Conservation (phyloP, 2,888 invertebrate genomes). For the Drosophila setosimentum region DNA sequence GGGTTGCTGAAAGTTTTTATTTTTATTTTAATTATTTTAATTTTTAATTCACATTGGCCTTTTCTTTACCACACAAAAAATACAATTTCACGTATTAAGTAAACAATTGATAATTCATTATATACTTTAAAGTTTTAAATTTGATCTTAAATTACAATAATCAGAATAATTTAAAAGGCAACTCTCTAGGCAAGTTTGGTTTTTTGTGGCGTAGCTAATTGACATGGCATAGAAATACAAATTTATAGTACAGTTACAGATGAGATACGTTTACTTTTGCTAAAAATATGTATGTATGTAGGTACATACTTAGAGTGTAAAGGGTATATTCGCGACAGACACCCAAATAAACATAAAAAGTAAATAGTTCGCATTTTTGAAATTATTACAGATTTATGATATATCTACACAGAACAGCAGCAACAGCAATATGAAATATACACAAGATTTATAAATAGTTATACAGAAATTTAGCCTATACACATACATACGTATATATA, state of each 20-base stretch:
- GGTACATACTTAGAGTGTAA: slow-evolving; percentile 25
- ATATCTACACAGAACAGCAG: slow-evolving; percentile 40
- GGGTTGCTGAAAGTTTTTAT: slow-evolving; percentile 1
- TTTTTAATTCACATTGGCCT: not conserved
- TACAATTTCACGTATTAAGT: not conserved
- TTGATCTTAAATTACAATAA: not conserved
- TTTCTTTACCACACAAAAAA: not conserved
- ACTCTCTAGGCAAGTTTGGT: not conserved
- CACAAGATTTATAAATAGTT: slow-evolving; percentile 60
- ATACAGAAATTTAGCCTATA: slow-evolving; percentile 40
- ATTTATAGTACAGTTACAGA: slow-evolving; percentile 26
- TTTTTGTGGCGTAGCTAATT: slow-evolving; percentile 23
- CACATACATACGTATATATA: not conserved
- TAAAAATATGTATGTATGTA: slow-evolving; percentile 29
- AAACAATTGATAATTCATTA: no score
- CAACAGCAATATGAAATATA: slow-evolving; percentile 44
- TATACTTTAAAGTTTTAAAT: not conserved
- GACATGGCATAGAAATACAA: slow-evolving; percentile 10
- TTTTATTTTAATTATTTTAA: not conserved
- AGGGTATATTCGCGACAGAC: slow-evolving; percentile 26
- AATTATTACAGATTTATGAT: slow-evolving; percentile 54
- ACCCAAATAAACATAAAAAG: slow-evolving; percentile 42
- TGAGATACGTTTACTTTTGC: slow-evolving; percentile 35
- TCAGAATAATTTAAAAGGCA: not conserved
- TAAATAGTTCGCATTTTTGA: slow-evolving; percentile 59